Base-by-base conservation (phyloP, 1,140 invertebrate species). In the Microvelia longipes region DNA sequence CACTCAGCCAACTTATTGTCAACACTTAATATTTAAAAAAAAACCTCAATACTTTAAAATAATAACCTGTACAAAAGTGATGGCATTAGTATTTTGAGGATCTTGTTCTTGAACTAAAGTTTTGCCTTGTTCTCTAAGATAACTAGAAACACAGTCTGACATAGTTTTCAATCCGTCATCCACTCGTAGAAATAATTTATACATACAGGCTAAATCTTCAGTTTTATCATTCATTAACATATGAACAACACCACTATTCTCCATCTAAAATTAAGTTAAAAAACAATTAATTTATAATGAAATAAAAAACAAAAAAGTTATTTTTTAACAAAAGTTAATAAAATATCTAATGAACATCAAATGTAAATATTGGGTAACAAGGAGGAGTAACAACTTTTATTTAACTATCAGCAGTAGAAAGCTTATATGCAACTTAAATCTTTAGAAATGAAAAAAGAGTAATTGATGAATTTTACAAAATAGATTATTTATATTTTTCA, bases 171-270 rank as follows among this genome's bases (percentile, higher is more conserved):
- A 83, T 29, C 96, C 96, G 76, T 95, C 90, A 2, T 82, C 82
- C 28, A 99, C 94, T 69, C 95, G 85, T 70, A 89, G 89, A 79
- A 98, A 91, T 77, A 99, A 82, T 83, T 98, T 97, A 81, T 98
- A 99, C 91, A 98, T 96, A 82, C 94, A 96, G 68, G 91, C 90
- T 73, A 99, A 84, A 83, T 99, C 96, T 75, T 94, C 90, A 29
- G 92, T 96, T 83, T 96, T 97, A 73, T 96, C 91, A 80, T 98
- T 95, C 82, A 93, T 92, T 73, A 99, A 83, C 97, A 99, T 99
- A 79, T 98, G 93, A 62, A 98, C 94, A 68, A 99, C 96, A 70
- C 97, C 97, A 71, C 93, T 96, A 80, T 99, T 98, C 82, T 98
- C 96, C 96, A 99, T 99, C 87, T 91, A 75, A 5, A 81, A 79